Conservation (phyloP, 2,797 vertebrate species). For the Chaenodraco wilsoni region DNA sequence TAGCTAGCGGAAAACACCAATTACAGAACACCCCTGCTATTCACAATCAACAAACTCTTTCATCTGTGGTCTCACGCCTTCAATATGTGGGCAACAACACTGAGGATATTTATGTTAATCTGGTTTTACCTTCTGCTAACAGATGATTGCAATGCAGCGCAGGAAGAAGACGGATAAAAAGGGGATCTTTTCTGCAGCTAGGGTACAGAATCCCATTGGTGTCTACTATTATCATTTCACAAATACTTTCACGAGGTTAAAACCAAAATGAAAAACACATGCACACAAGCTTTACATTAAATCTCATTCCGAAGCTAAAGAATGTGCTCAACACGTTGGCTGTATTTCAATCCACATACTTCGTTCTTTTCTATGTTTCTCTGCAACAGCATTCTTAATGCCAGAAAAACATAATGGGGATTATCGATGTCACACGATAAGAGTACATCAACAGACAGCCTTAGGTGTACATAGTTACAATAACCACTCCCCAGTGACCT, state of each 20-base stretch:
- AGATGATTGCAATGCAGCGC: constrained; percentile 46
- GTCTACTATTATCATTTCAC: constrained; percentile 48
- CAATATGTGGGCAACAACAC: constrained; percentile 51
- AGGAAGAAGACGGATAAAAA: constrained; percentile 45
- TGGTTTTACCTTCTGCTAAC: constrained; percentile 61
- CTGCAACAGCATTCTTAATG: constrained; percentile 1
- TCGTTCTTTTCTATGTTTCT: not conserved
- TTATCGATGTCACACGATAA: constrained; percentile 38
- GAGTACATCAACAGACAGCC: constrained; percentile 34
- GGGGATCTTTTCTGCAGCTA: constrained; percentile 33
- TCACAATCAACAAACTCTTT: constrained; percentile 74
- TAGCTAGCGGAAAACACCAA: constrained; percentile 74
- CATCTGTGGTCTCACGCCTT: constrained; percentile 61
- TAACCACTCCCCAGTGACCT: constrained; percentile 41
- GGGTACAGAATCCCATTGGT: constrained; percentile 29
- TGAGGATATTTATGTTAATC: constrained; percentile 68
- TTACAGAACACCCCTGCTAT: constrained; percentile 72
- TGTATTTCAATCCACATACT: constrained; percentile 8
- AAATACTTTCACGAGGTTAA: constrained; percentile 41
- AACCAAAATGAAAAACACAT: constrained; percentile 55
- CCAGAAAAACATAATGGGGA: constrained; percentile 15
- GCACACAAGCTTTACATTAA: constrained; percentile 31
- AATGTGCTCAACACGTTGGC: constrained; percentile 22
- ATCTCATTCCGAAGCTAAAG: constrained; percentile 30
- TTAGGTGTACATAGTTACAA: constrained; percentile 42